These are phyloP conservation scores for Octodon degus DNA, from an alignment of 2,113 vertebrate species.

Conservation along the genomic window DNA sequence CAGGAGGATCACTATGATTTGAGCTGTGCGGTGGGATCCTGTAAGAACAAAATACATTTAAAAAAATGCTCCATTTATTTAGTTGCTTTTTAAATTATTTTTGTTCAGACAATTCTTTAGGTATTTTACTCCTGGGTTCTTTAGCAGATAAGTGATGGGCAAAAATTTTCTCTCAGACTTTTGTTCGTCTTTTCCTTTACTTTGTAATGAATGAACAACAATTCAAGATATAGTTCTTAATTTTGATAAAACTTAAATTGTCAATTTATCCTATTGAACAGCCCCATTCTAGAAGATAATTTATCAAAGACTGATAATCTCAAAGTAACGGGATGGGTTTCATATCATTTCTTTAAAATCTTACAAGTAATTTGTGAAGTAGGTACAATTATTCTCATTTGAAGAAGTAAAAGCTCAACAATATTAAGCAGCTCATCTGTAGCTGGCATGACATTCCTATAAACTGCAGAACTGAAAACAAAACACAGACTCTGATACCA, in stretches of 20 bases:
- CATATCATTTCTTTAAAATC: neutral
- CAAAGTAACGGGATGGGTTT: neutral
- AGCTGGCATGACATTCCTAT: too few species aligned
- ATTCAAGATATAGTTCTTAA: neutral
- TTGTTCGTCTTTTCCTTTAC: neutral
- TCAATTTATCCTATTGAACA: neutral
- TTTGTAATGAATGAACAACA: neutral
- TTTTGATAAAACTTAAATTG: neutral
- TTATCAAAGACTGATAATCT: slow-evolving; percentile 9
- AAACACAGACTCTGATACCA: neutral
- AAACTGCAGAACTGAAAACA: neutral
- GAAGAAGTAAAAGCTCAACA: neutral
- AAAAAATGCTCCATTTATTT: neutral
- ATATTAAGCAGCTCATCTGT: neutral
- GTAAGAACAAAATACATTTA: too few species aligned
- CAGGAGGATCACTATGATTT: too few species aligned
- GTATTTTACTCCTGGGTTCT: neutral
- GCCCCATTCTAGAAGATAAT: neutral
- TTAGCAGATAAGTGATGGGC: neutral
- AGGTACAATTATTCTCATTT: neutral
- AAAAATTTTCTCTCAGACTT: neutral
- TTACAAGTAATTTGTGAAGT: neutral
- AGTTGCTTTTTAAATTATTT: neutral
- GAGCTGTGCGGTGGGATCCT: too few species aligned
- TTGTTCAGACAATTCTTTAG: neutral